Conservation (phyloP, 2,888 invertebrate genomes). For the Mactromeris polynyma region DNA sequence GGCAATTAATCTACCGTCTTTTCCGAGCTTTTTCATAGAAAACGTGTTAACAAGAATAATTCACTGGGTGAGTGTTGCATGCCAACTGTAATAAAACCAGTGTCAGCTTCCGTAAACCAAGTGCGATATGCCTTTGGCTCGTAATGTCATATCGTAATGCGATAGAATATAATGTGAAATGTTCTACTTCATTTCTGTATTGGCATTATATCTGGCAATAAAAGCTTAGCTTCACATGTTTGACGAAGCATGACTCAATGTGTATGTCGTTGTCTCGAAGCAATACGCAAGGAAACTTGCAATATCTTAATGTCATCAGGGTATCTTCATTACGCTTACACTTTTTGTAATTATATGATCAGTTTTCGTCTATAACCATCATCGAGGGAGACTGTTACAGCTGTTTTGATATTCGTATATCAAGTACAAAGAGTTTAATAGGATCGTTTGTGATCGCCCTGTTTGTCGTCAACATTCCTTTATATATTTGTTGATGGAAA, state of each 20-base stretch:
- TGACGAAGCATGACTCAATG: not conserved
- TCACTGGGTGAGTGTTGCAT: not conserved
- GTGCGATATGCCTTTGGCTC: not conserved
- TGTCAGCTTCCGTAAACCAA: not conserved
- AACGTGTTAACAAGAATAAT: not conserved
- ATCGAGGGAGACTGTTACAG: too few relatives aligned
- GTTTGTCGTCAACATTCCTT: not conserved
- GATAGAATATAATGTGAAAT: not conserved
- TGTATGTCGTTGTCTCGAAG: not conserved
- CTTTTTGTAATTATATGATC: not conserved
- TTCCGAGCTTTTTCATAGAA: not conserved
- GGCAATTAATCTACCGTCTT: not conserved
- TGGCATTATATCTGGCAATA: not conserved
- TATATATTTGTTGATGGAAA: too few relatives aligned
- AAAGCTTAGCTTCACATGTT: not conserved
- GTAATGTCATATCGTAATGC: not conserved
- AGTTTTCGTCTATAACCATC: too few relatives aligned
- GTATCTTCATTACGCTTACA: not conserved
- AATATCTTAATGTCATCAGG: not conserved
- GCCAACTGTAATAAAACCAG: not conserved
- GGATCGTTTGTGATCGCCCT: not conserved
- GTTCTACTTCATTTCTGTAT: not conserved
- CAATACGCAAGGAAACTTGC: not conserved
- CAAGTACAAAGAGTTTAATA: not conserved
- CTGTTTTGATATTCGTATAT: not conserved